Conservation (phyloP, 2,888 invertebrate genomes). For the Drosophila siamana region DNA sequence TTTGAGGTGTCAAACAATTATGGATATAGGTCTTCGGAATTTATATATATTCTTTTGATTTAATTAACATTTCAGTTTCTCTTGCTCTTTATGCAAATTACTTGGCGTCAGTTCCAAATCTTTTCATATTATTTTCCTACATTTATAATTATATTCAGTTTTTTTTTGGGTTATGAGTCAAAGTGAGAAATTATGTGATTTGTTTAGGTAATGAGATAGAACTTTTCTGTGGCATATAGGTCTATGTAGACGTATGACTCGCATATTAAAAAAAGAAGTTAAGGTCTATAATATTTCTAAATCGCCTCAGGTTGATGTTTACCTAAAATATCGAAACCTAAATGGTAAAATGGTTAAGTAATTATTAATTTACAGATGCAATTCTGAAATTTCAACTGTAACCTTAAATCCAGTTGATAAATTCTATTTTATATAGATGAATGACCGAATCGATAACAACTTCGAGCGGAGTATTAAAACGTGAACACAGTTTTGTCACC, state of each 20-base stretch:
- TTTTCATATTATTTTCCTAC: slow-evolving; percentile 2
- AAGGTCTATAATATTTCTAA: too few species aligned
- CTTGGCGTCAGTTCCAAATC: slow-evolving; percentile 8
- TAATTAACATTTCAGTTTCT: slow-evolving; percentile 25
- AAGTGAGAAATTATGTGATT: slow-evolving; percentile 28
- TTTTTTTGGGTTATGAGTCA: slow-evolving; percentile 22
- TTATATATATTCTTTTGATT: slow-evolving; percentile 14
- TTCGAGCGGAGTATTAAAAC: slow-evolving; percentile 9
- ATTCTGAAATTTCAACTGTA: too few species aligned
- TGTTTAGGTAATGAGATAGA: slow-evolving; percentile 19
- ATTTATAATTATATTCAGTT: not conserved
- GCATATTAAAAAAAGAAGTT: too few species aligned
- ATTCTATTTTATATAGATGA: too few species aligned
- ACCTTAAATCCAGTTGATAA: too few species aligned
- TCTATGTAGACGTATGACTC: not conserved
- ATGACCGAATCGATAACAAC: slow-evolving; percentile 15
- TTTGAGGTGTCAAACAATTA: slow-evolving; percentile 68
- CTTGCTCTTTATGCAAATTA: slow-evolving; percentile 35
- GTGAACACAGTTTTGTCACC: slow-evolving; percentile 60
- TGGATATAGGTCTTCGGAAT: slow-evolving; percentile 25
- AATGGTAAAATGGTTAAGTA: too few species aligned
- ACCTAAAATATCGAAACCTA: too few species aligned
- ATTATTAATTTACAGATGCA: too few species aligned
- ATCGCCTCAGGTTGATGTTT: too few species aligned
- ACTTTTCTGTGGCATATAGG: not conserved